phyloP scores from a whole-genome alignment of 2,888 invertebrate genomes.

The Nycteola revayana region DNA sequence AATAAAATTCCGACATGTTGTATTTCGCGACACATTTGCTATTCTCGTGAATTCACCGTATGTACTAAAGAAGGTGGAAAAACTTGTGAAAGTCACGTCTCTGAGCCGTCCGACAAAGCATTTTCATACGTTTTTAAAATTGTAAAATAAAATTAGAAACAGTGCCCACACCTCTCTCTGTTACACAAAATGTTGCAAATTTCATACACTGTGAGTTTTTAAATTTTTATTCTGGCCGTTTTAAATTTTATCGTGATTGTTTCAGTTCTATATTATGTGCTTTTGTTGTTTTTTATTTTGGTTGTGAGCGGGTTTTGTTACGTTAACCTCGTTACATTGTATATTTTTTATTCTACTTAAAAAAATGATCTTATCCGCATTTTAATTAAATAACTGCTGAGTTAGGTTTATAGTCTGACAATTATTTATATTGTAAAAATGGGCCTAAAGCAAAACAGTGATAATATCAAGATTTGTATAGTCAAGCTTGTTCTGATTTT shows the following conservation, averaged over 20 bases:
- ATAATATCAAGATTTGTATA: too few species aligned
- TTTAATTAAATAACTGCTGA: too few species aligned
- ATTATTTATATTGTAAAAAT: too few species aligned
- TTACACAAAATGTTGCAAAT: slow-evolving; percentile 24
- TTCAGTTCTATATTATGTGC: neutral
- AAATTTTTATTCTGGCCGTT: slow-evolving; percentile 15
- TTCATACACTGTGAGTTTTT: slow-evolving; percentile 10
- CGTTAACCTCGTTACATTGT: too few species aligned
- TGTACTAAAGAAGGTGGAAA: slow-evolving; percentile 21
- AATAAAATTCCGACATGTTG: slow-evolving; percentile 24
- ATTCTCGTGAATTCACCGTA: slow-evolving; percentile 26
- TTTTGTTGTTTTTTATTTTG: too few species aligned
- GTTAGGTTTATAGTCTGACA: too few species aligned
- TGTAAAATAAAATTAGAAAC: slow-evolving; percentile 33
- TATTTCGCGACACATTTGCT: slow-evolving; percentile 38
- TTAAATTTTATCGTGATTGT: slow-evolving; percentile 19
- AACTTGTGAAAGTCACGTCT: slow-evolving; percentile 48
- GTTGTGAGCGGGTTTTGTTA: too few species aligned
- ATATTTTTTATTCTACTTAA: too few species aligned
- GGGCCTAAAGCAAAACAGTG: too few species aligned
- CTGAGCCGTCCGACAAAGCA: slow-evolving; percentile 31
- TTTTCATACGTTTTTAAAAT: slow-evolving; percentile 47
- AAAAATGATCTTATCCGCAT: too few species aligned
- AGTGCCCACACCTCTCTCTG: slow-evolving; percentile 15
- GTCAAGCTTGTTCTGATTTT: too few species aligned